Evolutionary conservation across 2,113 vertebrate genomes (phyloP), one percentile per base, ranked within the genome.

Genomic region (Morone chrysops): DNA sequence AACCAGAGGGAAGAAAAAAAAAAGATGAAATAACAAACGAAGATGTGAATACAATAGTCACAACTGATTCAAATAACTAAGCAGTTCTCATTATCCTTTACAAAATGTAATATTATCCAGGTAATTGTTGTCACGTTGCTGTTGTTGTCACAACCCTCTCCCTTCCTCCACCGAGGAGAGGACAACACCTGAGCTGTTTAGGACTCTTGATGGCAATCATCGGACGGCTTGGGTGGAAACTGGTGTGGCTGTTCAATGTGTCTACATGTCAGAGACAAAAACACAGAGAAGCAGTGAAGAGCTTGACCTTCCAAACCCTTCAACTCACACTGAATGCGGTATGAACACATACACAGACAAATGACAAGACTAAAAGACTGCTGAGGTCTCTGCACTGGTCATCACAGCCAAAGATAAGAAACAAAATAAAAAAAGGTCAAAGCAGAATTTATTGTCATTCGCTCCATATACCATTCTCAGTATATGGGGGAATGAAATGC

Each of bases 201-300:
- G 54, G 78, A 69, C 70, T 68, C 81, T 87, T 73, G 70, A 86
- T 48, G 56, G 81, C 74, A 79, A 84, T 87, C 75, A 80, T 60
- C 16, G 3, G 70, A 38, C 9, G 16, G 77, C 84, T 68, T 70
- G 75, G 72, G 75, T n/a, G 80, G 83, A 89, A 85, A 88, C 75
- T 85, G 74, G 25, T 22, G 76, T 53, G 9, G 20, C 47, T 54
- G 31, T 80, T 84, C 62, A 76, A 61, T 71, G 60, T 40, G 62
- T 73, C 47, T 86, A 57, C 0, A 6, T 76, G 69, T 61, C 62
- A 77, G 59, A 70, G 61, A 71, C n/a, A 47, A 59, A 67, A 56
- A 80, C 61, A 57, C 47, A 59, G 72, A 82, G 77, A 50, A 84
- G 69, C 67, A 63, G 70, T 80, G 83, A 63, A 82, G 79, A 85